Conservation (phyloP, 2,113 vertebrate species). For the Gorsachius goisagi region DNA sequence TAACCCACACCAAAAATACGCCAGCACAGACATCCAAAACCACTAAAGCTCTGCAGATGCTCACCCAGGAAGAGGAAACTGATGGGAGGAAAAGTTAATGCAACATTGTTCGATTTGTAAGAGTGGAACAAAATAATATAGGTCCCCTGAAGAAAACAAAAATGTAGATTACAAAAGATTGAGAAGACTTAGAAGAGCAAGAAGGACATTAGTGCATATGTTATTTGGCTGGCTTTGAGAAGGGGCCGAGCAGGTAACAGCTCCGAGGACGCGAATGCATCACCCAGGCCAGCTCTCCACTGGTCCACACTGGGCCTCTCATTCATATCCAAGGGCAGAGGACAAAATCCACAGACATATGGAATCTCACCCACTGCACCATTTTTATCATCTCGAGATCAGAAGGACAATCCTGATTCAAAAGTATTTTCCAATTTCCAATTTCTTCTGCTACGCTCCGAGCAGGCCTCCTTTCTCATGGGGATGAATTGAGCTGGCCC, state of each 20-base stretch:
- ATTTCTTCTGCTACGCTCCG: background rate
- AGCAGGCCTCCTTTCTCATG: background rate
- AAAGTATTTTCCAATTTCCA: background rate
- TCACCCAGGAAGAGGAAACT: background rate
- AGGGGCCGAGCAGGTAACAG: background rate
- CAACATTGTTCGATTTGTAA: background rate
- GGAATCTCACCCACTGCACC: background rate
- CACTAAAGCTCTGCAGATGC: background rate
- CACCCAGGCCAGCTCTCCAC: background rate
- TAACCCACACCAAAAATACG: background rate
- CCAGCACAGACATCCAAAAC: background rate
- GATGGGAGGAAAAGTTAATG: background rate
- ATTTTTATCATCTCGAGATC: background rate
- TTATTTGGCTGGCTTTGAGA: background rate
- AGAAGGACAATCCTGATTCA: background rate
- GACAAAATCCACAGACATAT: background rate
- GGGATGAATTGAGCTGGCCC: background rate
- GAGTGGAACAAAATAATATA: background rate
- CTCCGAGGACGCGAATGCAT: accelerated
- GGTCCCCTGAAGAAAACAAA: background rate
- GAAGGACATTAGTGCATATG: accelerated
- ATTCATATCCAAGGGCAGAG: background rate
- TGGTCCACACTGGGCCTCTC: background rate
- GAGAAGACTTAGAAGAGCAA: background rate
- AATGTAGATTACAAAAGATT: background rate